A percentile compares a stretch with the other conserved stretches of the same genome.
phyloP scores from a whole-genome alignment of 2,888 invertebrate genomes.

The Antheraea assamensis region DNA sequence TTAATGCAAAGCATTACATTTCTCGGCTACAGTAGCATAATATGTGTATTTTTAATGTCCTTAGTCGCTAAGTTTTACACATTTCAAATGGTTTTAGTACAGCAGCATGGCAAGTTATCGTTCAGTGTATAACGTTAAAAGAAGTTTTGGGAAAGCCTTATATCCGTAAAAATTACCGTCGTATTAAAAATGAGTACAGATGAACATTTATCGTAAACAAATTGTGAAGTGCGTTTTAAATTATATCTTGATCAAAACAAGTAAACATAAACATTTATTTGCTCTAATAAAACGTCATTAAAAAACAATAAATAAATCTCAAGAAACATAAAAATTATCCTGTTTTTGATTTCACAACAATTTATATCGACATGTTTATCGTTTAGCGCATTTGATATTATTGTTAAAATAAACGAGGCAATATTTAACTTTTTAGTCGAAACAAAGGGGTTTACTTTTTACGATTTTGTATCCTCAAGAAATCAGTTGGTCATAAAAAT shows the following conservation, averaged over 20 bases:
- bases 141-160: background rate
- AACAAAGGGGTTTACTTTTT: conserved; percentile 1
- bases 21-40: background rate
- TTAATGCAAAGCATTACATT: background rate
- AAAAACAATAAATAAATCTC: background rate
- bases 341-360: conserved; percentile 8
- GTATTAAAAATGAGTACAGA: too few relatives aligned
- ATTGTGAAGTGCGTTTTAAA: background rate
- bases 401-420: background rate
- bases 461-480: background rate
- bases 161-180: background rate
- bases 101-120: background rate
- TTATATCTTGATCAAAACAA: background rate
- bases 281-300: background rate
- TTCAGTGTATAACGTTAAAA: background rate
- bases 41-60: background rate
- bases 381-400: conserved; percentile 1
- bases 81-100: background rate
- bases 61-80: background rate
- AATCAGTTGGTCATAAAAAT: background rate
- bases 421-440: conserved; percentile 10
- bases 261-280: background rate
- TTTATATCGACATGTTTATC: background rate
- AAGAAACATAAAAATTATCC: background rate
- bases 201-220: background rate